phyloP scores from a whole-genome alignment of 2,797 vertebrate genomes.

The Chrysocyon brachyurus region DNA sequence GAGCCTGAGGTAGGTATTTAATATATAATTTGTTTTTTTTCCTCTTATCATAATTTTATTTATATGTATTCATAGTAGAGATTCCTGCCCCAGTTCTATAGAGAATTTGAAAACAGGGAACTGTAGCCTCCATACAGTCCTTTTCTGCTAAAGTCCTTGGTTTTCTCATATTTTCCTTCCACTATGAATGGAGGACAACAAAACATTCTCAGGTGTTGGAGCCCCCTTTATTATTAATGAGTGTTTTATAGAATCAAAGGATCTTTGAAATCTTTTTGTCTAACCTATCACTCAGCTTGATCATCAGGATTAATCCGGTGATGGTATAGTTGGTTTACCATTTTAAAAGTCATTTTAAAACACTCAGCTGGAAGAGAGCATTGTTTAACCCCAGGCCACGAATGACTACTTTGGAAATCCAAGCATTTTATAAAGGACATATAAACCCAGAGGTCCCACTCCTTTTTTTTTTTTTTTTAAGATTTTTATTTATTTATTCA shows the following conservation, averaged over 20 bases:
- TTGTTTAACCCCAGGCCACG: not conserved
- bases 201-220: not conserved
- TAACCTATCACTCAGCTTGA: not conserved
- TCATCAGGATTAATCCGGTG: not conserved
- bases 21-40: constrained; percentile 41
- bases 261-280: constrained; percentile 20
- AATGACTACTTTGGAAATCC: constrained; percentile 42
- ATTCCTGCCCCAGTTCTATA: not conserved
- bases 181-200: not conserved
- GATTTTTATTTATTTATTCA: too few species aligned
- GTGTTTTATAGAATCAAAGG: constrained; percentile 22
- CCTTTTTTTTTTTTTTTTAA: not conserved
- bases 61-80: not conserved
- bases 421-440: not conserved
- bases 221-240: not conserved
- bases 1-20: not conserved
- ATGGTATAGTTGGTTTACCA: not conserved
- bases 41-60: not conserved
- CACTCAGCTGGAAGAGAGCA: not conserved
- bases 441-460: not conserved
- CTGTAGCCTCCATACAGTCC: not conserved
- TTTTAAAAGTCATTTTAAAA: constrained; percentile 15
- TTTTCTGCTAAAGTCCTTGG: not conserved
- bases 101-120: constrained; percentile 22
- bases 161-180: constrained; percentile 19